phyloP scores from a whole-genome alignment of 2,797 vertebrate species.

The Centroberyx gerrardi region DNA sequence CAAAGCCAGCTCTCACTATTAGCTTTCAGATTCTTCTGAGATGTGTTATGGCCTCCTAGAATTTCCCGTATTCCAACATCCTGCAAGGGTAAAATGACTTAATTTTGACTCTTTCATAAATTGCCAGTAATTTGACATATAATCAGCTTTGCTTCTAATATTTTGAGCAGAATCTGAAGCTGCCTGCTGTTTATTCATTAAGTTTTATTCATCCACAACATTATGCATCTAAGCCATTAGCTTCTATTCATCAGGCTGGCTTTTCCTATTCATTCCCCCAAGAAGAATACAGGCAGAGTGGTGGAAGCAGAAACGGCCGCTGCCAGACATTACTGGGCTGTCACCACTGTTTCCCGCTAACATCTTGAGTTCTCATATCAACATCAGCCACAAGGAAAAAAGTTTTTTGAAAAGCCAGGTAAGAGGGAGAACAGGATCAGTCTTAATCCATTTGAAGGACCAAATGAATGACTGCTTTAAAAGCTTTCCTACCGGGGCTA shows the following conservation, averaged over 20 bases:
- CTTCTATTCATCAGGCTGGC: slow-evolving; percentile 50
- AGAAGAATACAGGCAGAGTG: not conserved
- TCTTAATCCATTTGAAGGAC: slow-evolving; percentile 60
- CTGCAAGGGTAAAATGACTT: slow-evolving; percentile 36
- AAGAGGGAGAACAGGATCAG: slow-evolving; percentile 38
- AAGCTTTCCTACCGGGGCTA: slow-evolving; percentile 73
- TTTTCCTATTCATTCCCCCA: slow-evolving; percentile 20
- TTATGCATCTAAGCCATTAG: slow-evolving; percentile 41
- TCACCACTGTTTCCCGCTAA: slow-evolving; percentile 36
- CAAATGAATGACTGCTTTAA: slow-evolving; percentile 77
- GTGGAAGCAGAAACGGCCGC: not conserved
- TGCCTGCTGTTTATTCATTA: slow-evolving; percentile 56
- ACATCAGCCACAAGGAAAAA: slow-evolving; percentile 23
- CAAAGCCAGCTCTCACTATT: slow-evolving; percentile 68
- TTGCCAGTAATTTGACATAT: slow-evolving; percentile 56
- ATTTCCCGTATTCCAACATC: slow-evolving; percentile 37
- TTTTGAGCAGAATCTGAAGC: slow-evolving; percentile 50
- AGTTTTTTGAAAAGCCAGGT: slow-evolving; percentile 51
- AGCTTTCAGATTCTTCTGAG: slow-evolving; percentile 52
- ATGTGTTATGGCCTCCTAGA: slow-evolving; percentile 40
- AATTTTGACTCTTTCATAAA: slow-evolving; percentile 38
- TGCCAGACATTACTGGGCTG: slow-evolving; percentile 24
- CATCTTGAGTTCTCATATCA: slow-evolving; percentile 41
- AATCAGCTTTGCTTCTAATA: slow-evolving; percentile 52
- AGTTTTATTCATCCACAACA: slow-evolving; percentile 39